These are phyloP conservation scores for Hypercompe scribonia DNA, from an alignment of 2,888 invertebrate species.

Conservation along the genomic window DNA sequence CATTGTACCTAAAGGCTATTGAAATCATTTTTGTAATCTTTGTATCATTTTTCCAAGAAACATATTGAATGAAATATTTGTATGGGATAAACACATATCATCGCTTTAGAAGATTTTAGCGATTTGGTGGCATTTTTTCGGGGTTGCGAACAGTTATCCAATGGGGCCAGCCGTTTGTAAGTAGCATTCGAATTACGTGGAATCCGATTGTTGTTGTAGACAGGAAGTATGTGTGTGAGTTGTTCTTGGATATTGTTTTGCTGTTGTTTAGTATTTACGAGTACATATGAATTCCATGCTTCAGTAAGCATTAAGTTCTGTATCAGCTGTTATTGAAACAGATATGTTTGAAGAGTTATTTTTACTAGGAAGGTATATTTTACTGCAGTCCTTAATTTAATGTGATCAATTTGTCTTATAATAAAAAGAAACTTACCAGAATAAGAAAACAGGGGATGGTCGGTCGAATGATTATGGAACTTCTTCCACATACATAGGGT, in stretches of 20 bases:
- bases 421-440: conserved; percentile 86
- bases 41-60: not conserved
- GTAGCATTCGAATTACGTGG: conserved; percentile 4
- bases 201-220: conserved; percentile 1
- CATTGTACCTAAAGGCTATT: not conserved
- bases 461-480: conserved; percentile 93
- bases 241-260: not conserved
- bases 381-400: not conserved
- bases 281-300: not conserved
- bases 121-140: not conserved
- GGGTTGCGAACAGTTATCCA: not conserved
- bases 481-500: conserved; percentile 94
- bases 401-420: not conserved
- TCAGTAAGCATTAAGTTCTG: not conserved
- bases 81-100: conserved; percentile 13
- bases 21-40: not conserved
- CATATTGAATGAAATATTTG: conserved; percentile 4
- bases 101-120: not conserved
- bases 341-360: not conserved
- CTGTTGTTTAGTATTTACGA: not conserved
- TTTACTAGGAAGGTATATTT: not conserved
- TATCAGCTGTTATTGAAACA: not conserved
- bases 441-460: conserved; percentile 94
- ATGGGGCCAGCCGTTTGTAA: conserved; percentile 10
- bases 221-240: not conserved